phyloP scores from a whole-genome alignment of 1,140 invertebrate genomes.

The Trissolcus basalis region DNA sequence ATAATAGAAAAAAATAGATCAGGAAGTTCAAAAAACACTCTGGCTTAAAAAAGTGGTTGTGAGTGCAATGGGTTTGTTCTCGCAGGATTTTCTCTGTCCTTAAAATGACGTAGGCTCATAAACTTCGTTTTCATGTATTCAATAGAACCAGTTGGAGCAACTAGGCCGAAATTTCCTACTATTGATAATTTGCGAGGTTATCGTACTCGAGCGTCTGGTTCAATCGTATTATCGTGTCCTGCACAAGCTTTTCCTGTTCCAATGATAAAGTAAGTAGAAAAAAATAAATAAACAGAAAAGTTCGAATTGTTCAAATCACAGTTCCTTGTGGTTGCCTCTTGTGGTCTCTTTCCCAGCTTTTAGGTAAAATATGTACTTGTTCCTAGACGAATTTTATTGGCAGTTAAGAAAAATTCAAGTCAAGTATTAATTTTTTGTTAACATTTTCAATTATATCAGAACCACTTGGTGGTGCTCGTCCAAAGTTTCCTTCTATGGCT shows the following conservation, averaged over 20 bases:
- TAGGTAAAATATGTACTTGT: constrained; percentile 50
- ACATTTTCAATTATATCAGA: constrained; percentile 54
- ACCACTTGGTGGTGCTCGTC: constrained; percentile 70
- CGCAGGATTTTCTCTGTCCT: constrained; percentile 4
- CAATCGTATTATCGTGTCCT: constrained; percentile 71
- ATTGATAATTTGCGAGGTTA: constrained; percentile 80
- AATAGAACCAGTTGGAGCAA: constrained; percentile 79
- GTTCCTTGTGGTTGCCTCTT: too few species aligned
- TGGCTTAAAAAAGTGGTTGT: too few species aligned
- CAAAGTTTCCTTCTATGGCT: constrained; percentile 73
- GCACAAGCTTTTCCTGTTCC: constrained; percentile 81
- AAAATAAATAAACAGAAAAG: not conserved
- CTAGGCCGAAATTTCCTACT: constrained; percentile 81
- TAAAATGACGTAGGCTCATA: not conserved
- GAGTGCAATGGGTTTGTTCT: constrained; percentile 4
- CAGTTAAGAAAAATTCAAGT: too few species aligned
- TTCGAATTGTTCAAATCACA: not conserved
- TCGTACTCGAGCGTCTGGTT: constrained; percentile 67
- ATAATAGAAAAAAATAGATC: constrained; percentile 2
- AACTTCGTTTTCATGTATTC: not conserved
- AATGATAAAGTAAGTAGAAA: constrained; percentile 74
- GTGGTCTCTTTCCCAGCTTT: constrained; percentile 47
- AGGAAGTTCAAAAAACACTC: too few species aligned
- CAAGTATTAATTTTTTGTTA: too few species aligned
- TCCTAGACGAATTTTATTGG: too few species aligned